Base-by-base conservation (phyloP, 1,140 invertebrate genomes). In the Listronotus bonariensis region DNA sequence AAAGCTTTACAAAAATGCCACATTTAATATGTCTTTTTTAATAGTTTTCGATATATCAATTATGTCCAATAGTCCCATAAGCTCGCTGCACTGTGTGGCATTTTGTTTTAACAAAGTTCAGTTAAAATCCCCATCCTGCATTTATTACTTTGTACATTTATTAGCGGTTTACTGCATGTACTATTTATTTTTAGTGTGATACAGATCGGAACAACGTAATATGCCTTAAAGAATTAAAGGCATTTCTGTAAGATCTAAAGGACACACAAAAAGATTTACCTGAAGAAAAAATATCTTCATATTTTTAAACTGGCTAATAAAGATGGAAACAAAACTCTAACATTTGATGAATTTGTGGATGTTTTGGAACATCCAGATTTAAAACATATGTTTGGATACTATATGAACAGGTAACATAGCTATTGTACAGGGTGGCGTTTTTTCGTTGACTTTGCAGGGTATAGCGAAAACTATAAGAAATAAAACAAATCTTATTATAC, bases 281-380 rank as follows among this genome's bases (percentile, higher is more conserved):
- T 6, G 80, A 84, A 42, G 83, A 87, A 57, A 85, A 89, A 32
- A 84, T 92, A 1, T 82, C 84, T 54, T 84, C n/a, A 86, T 72
- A 88, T 93, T 55, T 82, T 92, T 79, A 76, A 80, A 6, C 82
- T 85, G 56, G 86, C 86, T 3, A 91, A 93, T 78, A 75, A 81
- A 15, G 86, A 93, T 77, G 84, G 87, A 68, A 86, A 89, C 68
- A 89, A 90, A 0, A 84, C 85, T 36, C 76, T 94, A 49, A 86
- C 88, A 71, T 92, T 88, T 73, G 81, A 86, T 20, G 92, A 95
- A 81, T 95, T 94, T 74, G 84, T 92, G 36, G 80, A 83, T 12
- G 88, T 95, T 86, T 88, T 92, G 72, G 80, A 85, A 75, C 78
- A 81, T 59, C 81, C 88, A 57, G 85, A 87, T 68, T 80, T 85